Evolutionary conservation across 2,113 vertebrate genomes (phyloP).

Genomic region (Rana temporaria): DNA sequence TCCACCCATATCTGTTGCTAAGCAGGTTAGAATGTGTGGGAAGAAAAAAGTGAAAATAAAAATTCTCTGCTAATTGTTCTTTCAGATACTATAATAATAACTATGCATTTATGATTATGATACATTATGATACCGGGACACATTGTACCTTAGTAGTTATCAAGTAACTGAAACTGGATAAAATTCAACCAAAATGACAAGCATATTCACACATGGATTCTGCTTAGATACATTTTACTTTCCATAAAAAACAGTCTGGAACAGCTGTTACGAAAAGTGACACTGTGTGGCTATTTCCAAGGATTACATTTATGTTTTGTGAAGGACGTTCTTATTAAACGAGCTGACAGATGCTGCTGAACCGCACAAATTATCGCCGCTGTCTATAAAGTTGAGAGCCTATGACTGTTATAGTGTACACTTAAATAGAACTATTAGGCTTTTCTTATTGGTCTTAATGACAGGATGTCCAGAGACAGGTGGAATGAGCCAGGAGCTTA

Average conservation of each 20-base stretch:
- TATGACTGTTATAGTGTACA: constrained; percentile 45
- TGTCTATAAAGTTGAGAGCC: constrained; percentile 44
- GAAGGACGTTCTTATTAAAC: constrained; percentile 54
- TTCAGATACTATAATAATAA: too few relatives aligned
- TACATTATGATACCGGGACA: too few relatives aligned
- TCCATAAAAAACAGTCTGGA: constrained; percentile 30
- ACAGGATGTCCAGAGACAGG: constrained; percentile 52
- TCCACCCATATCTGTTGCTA: too few relatives aligned
- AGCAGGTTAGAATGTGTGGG: too few relatives aligned
- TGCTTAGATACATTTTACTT: constrained; percentile 17
- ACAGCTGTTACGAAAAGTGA: constrained; percentile 48
- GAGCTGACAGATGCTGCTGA: constrained; percentile 53
- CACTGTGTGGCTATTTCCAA: constrained; percentile 43
- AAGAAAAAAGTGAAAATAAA: too few relatives aligned
- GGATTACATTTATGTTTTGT: constrained; percentile 47
- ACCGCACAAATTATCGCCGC: constrained; percentile 49
- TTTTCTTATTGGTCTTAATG: constrained; percentile 54
- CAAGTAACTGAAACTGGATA: too few relatives aligned
- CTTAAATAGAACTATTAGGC: constrained; percentile 48
- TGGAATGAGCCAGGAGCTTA: constrained; percentile 49
- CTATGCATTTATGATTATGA: too few relatives aligned
- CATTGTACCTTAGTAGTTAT: too few relatives aligned
- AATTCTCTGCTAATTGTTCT: too few relatives aligned
- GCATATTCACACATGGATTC: not conserved
- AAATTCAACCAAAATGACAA: not conserved